A percentile compares a stretch with the other conserved stretches of the same genome.
Conservation (phyloP, 2,113 vertebrate genomes). For the Tupaia chinensis region DNA sequence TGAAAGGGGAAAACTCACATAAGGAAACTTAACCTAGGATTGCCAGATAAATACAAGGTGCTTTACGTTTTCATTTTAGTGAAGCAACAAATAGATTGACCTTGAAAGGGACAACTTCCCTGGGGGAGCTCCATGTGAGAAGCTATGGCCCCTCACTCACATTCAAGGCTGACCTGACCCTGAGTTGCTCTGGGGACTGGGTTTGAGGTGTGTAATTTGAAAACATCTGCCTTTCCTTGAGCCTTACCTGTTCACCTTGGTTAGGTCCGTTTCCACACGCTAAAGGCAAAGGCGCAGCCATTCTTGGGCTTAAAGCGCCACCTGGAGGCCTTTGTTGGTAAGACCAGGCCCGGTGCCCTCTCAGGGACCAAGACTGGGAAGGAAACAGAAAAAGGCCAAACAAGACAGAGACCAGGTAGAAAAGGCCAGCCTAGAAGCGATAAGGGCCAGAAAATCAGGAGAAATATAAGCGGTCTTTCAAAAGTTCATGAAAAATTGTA, state of each 20-base stretch:
- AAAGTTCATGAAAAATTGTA: too few species aligned
- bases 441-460: background rate
- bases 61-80: constrained; percentile 26
- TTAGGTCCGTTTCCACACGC: background rate
- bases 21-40: background rate
- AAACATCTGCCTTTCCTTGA: background rate
- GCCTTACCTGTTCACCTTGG: background rate
- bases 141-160: background rate
- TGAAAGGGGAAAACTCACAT: background rate
- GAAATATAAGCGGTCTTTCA: too few species aligned
- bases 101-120: background rate
- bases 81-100: background rate
- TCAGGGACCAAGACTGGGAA: background rate
- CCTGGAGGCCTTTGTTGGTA: constrained; percentile 41
- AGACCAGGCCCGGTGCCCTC: background rate
- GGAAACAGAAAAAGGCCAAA: background rate
- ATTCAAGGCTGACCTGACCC: background rate
- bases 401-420: background rate
- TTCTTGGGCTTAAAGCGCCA: constrained; percentile 51
- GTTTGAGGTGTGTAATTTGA: background rate
- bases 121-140: background rate
- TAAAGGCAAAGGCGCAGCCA: background rate
- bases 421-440: background rate
- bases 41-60: background rate
- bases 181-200: background rate